A percentile compares a stretch with the other conserved stretches of the same genome.
Conservation (phyloP, 2,797 vertebrate genomes). For the Gallinago stenura region DNA sequence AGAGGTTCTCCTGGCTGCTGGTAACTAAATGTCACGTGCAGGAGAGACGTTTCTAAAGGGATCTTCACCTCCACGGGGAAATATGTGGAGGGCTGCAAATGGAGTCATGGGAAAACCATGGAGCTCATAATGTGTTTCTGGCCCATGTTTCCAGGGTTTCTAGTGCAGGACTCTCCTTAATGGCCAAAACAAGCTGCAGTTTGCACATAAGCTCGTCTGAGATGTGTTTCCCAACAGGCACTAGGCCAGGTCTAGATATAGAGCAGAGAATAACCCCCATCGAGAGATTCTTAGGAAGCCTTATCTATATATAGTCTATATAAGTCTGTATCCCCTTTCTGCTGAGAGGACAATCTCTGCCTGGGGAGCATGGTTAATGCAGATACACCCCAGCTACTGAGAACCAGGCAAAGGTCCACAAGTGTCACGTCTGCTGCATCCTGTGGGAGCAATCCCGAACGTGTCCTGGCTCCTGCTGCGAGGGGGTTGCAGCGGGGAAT, state of each 20-base stretch:
- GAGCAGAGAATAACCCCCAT: not conserved
- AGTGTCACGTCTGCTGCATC: accelerated
- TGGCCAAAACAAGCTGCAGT: not conserved
- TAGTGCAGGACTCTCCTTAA: not conserved
- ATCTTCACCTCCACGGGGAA: not conserved
- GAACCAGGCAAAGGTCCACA: accelerated
- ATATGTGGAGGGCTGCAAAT: not conserved
- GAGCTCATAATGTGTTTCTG: not conserved
- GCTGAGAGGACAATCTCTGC: not conserved
- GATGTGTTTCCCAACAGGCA: not conserved
- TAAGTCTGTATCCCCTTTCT: constrained; percentile 38
- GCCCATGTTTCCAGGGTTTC: not conserved
- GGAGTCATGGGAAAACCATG: not conserved
- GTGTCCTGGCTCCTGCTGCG: accelerated
- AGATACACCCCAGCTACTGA: not conserved
- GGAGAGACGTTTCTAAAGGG: not conserved
- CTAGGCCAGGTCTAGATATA: constrained; percentile 21
- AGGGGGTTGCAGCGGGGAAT: not conserved
- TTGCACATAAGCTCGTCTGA: not conserved
- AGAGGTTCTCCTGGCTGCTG: not conserved
- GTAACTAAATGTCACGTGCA: not conserved
- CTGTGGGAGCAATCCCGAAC: accelerated
- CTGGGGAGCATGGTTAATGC: not conserved
- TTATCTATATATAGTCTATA: constrained; percentile 60
- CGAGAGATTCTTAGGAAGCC: constrained; percentile 61